Conservation (phyloP, 1,140 invertebrate genomes). For the Zaprionus capensis region DNA sequence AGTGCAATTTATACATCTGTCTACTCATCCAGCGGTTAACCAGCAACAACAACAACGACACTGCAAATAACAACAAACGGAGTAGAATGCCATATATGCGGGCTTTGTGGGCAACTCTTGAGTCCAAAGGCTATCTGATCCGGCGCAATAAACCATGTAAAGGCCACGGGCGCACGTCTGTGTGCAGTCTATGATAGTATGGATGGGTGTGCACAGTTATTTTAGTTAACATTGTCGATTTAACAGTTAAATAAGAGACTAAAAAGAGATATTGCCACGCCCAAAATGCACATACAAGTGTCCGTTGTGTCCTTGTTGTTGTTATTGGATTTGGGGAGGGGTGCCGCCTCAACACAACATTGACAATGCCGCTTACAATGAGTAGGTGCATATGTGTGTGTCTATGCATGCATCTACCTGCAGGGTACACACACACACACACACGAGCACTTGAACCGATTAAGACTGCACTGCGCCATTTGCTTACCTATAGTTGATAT, state of each 20-base stretch:
- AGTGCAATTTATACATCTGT: slow-evolving; percentile 17
- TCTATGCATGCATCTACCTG: slow-evolving; percentile 8
- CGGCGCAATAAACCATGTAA: slow-evolving; percentile 39
- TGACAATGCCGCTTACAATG: slow-evolving; percentile 36
- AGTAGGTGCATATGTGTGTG: slow-evolving; percentile 8
- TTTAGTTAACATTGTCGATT: not conserved
- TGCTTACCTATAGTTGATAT: slow-evolving; percentile 98
- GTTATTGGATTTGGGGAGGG: slow-evolving; percentile 2
- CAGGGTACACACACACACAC: slow-evolving; percentile 3
- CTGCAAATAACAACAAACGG: not conserved
- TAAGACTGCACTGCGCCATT: slow-evolving; percentile 27
- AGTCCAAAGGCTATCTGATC: slow-evolving; percentile 56
- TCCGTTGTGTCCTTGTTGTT: slow-evolving; percentile 38
- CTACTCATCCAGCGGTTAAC: slow-evolving; percentile 33
- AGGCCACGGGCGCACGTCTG: slow-evolving; percentile 26
- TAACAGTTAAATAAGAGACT: not conserved
- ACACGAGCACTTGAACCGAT: slow-evolving; percentile 5
- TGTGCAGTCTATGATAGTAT: not conserved
- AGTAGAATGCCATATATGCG: slow-evolving; percentile 18
- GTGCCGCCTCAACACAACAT: slow-evolving; percentile 29
- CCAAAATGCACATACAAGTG: slow-evolving; percentile 51
- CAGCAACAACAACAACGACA: slow-evolving; percentile 5
- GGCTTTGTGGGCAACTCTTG: slow-evolving; percentile 15
- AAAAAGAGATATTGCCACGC: slow-evolving; percentile 61
- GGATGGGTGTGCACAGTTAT: slow-evolving; percentile 5